Conservation (phyloP, 2,797 vertebrate species). For the Amblyraja radiata region DNA sequence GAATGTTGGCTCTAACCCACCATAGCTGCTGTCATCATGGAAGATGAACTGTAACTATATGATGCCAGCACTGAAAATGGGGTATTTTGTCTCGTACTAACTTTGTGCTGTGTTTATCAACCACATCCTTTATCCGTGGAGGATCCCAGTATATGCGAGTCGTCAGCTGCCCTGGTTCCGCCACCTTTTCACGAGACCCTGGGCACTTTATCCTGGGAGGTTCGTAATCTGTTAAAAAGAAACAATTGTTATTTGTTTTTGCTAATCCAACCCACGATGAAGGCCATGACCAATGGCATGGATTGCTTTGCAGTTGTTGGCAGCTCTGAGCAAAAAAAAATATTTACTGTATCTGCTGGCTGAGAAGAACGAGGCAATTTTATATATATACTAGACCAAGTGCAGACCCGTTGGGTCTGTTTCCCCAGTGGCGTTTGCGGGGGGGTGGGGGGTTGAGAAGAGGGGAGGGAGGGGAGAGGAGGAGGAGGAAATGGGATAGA, state of each 20-base stretch:
- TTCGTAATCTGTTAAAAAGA: slow-evolving; percentile 70
- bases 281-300: not conserved
- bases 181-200: slow-evolving; percentile 73
- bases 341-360: not conserved
- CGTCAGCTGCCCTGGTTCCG: slow-evolving; percentile 82
- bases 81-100: slow-evolving; percentile 49
- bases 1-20: too few relatives aligned
- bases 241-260: not conserved
- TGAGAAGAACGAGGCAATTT: not conserved
- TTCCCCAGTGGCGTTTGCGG: too few relatives aligned
- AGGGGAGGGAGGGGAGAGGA: too few relatives aligned
- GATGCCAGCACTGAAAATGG: not conserved
- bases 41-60: not conserved
- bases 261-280: not conserved
- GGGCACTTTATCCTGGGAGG: slow-evolving; percentile 92
- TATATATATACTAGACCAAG: too few relatives aligned
- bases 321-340: not conserved
- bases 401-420: too few relatives aligned
- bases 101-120: slow-evolving; percentile 74
- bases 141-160: slow-evolving; percentile 78
- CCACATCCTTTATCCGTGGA: slow-evolving; percentile 75
- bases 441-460: too few relatives aligned
- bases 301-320: too few relatives aligned
- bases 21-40: not conserved
- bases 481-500: too few relatives aligned